Percentiles rank a stretch among this genome's conserved stretches.
Evolutionary conservation across 2,888 invertebrate species (phyloP).

Genomic region (Brachyptera risi): DNA sequence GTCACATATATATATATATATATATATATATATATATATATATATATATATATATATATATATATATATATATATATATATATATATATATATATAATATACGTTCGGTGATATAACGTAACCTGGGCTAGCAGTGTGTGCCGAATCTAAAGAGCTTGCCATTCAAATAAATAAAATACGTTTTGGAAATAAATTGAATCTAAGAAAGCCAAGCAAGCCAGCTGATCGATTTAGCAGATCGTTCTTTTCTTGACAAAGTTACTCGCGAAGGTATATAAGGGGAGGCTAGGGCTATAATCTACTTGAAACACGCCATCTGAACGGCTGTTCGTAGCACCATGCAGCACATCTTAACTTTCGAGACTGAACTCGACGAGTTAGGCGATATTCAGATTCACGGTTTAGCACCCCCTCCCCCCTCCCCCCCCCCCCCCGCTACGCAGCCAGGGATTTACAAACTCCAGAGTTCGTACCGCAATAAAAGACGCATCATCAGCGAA

Average conservation of each 20-base stretch:
- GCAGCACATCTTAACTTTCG: slow-evolving; percentile 4
- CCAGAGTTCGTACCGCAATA: too few species aligned
- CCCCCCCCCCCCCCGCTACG: too few species aligned
- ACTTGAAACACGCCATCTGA: neutral
- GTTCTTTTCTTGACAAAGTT: slow-evolving; percentile 11
- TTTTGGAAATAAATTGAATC: slow-evolving; percentile 9
- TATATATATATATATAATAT: too few species aligned
- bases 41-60: too few species aligned
- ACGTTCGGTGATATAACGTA: too few species aligned
- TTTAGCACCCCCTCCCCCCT: neutral
- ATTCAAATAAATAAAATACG: slow-evolving; percentile 5
- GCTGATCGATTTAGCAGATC: slow-evolving; percentile 11
- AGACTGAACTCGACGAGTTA: neutral
- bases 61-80: too few species aligned
- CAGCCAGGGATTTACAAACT: slow-evolving; percentile 5
- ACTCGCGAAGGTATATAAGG: neutral
- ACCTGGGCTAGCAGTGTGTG: too few species aligned
- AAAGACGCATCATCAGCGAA: too few species aligned
- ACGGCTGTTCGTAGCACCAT: too few species aligned
- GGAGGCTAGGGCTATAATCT: neutral
- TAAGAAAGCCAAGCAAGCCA: neutral
- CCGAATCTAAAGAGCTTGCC: neutral
- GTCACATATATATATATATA: too few species aligned
- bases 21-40: too few species aligned
- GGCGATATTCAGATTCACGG: neutral